Base-by-base conservation (phyloP, 2,113 vertebrate species). In the Tamias sibiricus region DNA sequence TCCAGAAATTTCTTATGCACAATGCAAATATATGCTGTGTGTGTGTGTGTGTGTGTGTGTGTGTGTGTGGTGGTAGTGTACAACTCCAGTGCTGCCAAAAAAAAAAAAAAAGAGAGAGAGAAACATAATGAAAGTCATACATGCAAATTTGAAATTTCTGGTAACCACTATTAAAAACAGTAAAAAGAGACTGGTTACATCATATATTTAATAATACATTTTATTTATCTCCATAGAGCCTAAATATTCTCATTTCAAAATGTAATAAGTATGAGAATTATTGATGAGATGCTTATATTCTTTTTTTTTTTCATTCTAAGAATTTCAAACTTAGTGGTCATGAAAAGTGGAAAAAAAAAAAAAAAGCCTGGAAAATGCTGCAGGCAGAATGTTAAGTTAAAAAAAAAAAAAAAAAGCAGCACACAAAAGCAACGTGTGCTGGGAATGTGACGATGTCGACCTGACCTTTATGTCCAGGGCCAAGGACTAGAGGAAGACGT, bases 231-330 rank as follows among this genome's bases (percentile, higher is more conserved):
- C 26, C 62, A 7, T 57, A 42, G 44, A 76, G 28, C 59, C 10
- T 54, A 86, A 57, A 69, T 20, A 44, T 24, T n/a, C 35, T 72
- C 66, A 90, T 77, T 87, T 79, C 9, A 40, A 66, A 30, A 19
- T 64, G 11, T 83, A 40, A 86, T 82, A 66, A 28, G 32, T 44
- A 59, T 9, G 47, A 22, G 76, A 30, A 87, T 40, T 81, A 82
- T 66, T 64, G 62, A 32, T 24, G 24, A 62, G 57, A 71, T 72
- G 44, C 59, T 85, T 49, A 37, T 26, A 76, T 76, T 85, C 84
- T 72, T 77, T 47, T 32, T 87, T 79, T 92, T 54, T 87, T 79
- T 92, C 47, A 68, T 62, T 59, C 81, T 66, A 74, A 87, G 44
- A 37, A 11, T 93, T 87, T n/a, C 10, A 8, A 68, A 37, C 54